Conservation (phyloP, 2,888 invertebrate genomes). For the Pristionchus entomophagus region DNA sequence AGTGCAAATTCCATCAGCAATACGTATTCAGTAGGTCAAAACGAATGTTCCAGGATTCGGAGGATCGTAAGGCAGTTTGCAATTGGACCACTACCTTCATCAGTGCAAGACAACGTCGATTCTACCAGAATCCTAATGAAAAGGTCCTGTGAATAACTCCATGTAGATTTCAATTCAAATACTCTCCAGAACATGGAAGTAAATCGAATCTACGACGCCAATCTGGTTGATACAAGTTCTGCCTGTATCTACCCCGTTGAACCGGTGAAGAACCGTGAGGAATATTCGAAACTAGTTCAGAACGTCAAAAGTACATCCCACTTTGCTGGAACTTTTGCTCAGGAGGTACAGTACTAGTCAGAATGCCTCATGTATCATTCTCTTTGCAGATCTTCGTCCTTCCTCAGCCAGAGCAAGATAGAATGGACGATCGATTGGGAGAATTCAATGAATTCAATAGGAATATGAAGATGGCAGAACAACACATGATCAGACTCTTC, state of each 20-base stretch:
- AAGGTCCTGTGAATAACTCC: neutral
- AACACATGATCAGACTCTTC: slow-evolving; percentile 13
- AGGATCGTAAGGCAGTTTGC: slow-evolving; percentile 18
- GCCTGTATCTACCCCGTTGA: slow-evolving; percentile 39
- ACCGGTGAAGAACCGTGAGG: slow-evolving; percentile 3
- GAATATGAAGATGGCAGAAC: neutral
- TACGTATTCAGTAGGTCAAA: no score
- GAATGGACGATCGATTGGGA: neutral
- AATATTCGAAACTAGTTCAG: neutral
- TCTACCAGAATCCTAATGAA: neutral
- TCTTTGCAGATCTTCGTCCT: neutral
- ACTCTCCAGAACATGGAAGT: neutral
- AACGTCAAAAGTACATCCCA: neutral
- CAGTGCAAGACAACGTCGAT: neutral
- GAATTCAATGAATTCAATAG: neutral
- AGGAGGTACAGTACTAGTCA: neutral
- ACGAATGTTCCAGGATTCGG: neutral
- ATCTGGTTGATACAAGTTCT: slow-evolving; percentile 24
- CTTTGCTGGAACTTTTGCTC: slow-evolving; percentile 4
- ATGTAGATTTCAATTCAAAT: no score
- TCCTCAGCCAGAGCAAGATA: neutral
- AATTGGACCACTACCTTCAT: neutral
- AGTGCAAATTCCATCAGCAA: no score
- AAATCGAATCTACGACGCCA: slow-evolving; percentile 1
- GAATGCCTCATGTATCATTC: no score